Conservation (phyloP, 2,797 vertebrate genomes). For the Masticophis lateralis region DNA sequence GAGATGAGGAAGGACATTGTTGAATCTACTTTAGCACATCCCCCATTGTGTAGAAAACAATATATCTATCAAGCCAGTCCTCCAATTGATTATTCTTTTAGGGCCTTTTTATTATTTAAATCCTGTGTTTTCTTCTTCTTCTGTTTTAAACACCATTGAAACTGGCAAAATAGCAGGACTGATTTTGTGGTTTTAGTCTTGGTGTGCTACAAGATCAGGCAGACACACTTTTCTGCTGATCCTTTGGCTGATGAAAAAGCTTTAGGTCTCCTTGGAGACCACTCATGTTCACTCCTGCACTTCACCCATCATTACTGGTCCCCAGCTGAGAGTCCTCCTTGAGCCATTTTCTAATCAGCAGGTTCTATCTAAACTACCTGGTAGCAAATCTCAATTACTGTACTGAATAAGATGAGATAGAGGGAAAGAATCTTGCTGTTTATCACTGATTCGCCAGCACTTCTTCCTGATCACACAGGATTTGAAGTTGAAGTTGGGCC, state of each 20-base stretch:
- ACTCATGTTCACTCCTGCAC: neutral
- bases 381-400: neutral
- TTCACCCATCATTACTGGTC: neutral
- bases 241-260: neutral
- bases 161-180: neutral
- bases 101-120: neutral
- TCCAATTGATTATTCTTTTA: neutral
- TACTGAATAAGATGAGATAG: neutral
- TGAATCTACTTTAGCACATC: neutral
- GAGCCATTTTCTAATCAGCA: neutral
- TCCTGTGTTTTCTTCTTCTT: neutral
- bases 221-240: neutral
- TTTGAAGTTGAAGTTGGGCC: neutral
- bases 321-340: neutral
- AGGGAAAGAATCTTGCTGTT: neutral
- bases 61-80: neutral
- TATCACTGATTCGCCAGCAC: neutral
- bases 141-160: neutral
- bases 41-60: neutral
- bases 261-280: neutral
- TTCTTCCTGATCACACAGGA: neutral
- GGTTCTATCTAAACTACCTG: neutral
- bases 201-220: neutral
- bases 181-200: neutral
- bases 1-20: neutral